Evolutionary conservation across 1,140 invertebrate species (phyloP).

Genomic region (Aphelenchoides besseyi): DNA sequence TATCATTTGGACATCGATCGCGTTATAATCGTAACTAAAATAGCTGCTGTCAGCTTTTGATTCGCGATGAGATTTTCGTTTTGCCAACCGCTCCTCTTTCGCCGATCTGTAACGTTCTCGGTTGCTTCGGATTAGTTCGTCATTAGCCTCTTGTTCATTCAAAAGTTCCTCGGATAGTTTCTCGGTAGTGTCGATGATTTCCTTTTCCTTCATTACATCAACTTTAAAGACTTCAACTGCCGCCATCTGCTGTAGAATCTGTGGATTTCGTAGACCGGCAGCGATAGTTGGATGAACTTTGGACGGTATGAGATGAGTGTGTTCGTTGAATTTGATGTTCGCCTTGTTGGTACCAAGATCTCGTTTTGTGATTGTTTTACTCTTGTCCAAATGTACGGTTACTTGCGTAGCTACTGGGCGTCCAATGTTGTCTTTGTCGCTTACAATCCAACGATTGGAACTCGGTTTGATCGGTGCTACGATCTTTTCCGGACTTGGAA

Average conservation of each 20-base stretch:
- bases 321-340: background rate
- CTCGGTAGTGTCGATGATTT: background rate
- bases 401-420: constrained; percentile 2
- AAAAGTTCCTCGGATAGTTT: background rate
- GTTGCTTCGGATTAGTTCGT: background rate
- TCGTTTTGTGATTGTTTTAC: background rate
- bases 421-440: background rate
- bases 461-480: background rate
- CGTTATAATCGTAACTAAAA: background rate
- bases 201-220: background rate
- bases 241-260: background rate
- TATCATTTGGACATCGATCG: background rate
- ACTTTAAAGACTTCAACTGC: background rate
- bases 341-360: background rate
- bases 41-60: background rate
- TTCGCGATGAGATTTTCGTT: background rate
- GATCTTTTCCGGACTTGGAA: background rate
- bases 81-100: background rate
- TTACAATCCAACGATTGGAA: background rate
- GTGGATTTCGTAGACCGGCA: background rate
- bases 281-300: background rate
- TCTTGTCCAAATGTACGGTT: background rate
- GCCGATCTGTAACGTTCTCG: background rate
- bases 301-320: background rate
- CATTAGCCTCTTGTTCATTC: background rate